phyloP scores from a whole-genome alignment of 2,113 vertebrate genomes.

The Dolichallabes microphthalmus region DNA sequence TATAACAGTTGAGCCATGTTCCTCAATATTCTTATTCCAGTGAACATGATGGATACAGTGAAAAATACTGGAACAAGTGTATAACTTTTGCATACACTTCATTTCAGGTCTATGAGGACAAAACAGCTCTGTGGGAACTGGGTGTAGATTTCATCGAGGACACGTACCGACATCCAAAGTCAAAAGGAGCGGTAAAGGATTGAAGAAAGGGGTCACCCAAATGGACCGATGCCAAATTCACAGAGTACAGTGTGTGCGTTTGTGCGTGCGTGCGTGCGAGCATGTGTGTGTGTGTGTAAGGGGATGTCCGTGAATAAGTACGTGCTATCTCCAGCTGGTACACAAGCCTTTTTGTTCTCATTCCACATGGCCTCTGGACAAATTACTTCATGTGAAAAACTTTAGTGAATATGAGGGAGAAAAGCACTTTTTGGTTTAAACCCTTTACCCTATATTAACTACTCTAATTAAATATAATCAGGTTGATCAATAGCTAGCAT shows the following conservation, averaged over 20 bases:
- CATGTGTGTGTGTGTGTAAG: not conserved
- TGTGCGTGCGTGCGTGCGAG: slow-evolving; percentile 19
- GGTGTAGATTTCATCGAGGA: not conserved
- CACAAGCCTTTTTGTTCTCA: slow-evolving; percentile 58
- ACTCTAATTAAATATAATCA: not conserved
- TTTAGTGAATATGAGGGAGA: slow-evolving; percentile 34
- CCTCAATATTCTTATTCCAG: not conserved
- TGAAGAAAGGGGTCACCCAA: slow-evolving; percentile 35
- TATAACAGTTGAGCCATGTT: not conserved
- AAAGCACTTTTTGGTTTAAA: slow-evolving; percentile 31
- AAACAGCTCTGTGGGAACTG: not conserved
- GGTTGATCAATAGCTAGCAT: not conserved
- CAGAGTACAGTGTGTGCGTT: slow-evolving; percentile 1
- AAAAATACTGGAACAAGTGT: not conserved
- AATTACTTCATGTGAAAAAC: slow-evolving; percentile 56
- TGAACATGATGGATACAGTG: not conserved
- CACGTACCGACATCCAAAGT: not conserved
- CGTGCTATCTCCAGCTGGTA: slow-evolving; percentile 57
- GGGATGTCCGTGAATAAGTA: slow-evolving; percentile 32
- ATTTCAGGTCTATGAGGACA: not conserved
- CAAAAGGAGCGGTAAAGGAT: not conserved
- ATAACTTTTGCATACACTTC: not conserved
- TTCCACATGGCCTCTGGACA: slow-evolving; percentile 59
- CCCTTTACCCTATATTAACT: not conserved
- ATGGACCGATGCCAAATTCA: slow-evolving; percentile 10